Evolutionary conservation across 2,113 vertebrate species (phyloP).

Genomic region (Antennarius striatus): DNA sequence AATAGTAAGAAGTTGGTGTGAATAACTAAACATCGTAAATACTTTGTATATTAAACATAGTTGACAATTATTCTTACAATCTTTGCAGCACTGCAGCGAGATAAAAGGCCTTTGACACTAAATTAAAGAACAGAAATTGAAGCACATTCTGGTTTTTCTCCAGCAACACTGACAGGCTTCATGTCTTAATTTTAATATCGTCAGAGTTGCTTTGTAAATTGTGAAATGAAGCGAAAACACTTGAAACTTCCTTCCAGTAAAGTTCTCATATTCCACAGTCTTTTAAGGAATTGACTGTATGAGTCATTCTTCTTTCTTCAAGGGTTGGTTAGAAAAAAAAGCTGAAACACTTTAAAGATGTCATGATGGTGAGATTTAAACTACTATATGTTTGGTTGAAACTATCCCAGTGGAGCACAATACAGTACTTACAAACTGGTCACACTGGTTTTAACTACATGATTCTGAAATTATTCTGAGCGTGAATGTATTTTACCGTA

Average conservation of each 20-base stretch:
- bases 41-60: too few species aligned
- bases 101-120: neutral
- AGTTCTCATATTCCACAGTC: too few species aligned
- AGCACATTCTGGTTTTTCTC: neutral
- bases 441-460: neutral
- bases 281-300: neutral
- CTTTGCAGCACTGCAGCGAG: too few species aligned
- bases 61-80: too few species aligned
- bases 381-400: neutral
- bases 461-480: neutral
- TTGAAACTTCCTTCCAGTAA: too few species aligned
- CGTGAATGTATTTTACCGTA: slow-evolving; percentile 34
- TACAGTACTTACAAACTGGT: neutral
- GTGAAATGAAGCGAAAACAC: too few species aligned
- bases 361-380: neutral
- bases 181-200: too few species aligned
- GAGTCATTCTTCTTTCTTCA: neutral
- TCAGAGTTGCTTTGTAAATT: too few species aligned
- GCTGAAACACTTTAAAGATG: neutral
- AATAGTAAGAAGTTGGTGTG: too few species aligned
- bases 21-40: too few species aligned
- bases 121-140: neutral
- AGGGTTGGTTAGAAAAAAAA: neutral
- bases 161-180: too few species aligned
- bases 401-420: neutral